phyloP scores from a whole-genome alignment of 2,888 invertebrate genomes.

The Rhamnusium bicolor region DNA sequence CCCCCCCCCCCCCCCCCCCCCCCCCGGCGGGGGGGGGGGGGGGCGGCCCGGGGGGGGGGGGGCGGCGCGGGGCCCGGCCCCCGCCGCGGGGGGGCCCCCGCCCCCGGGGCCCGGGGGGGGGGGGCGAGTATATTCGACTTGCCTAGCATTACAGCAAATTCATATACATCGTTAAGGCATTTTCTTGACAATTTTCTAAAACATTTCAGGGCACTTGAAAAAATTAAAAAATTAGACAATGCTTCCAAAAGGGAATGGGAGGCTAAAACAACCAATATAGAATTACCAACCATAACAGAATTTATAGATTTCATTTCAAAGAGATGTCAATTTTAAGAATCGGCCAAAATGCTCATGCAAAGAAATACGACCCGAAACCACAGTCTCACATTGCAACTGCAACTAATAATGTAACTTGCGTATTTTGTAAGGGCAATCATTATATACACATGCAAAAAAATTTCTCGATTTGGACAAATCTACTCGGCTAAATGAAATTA shows the following conservation, averaged over 20 bases:
- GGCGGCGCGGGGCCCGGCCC: too few relatives aligned
- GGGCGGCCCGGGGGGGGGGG: too few relatives aligned
- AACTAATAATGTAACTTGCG: not conserved
- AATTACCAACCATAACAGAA: constrained; percentile 18
- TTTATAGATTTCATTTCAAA: constrained; percentile 21
- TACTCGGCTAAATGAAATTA: not conserved
- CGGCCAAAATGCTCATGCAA: not conserved
- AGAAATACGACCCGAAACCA: not conserved
- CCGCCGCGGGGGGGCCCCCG: too few relatives aligned
- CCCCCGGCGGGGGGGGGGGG: too few relatives aligned
- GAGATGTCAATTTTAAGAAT: constrained; percentile 29
- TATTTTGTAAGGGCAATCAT: constrained; percentile 1
- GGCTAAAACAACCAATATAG: constrained; percentile 1
- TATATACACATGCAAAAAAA: not conserved
- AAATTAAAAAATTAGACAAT: constrained; percentile 33
- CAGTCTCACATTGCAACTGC: too few relatives aligned
- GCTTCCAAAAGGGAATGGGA: constrained; percentile 31
- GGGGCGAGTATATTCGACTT: constrained; percentile 31
- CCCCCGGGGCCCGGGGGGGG: too few relatives aligned
- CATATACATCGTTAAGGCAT: constrained; percentile 5
- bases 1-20: too few relatives aligned
- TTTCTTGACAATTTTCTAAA: constrained; percentile 33
- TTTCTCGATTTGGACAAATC: not conserved
- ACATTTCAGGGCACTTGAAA: constrained; percentile 25
- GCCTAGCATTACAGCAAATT: constrained; percentile 10